Conservation (phyloP, 2,888 invertebrate genomes). For the Corbicula japonica region DNA sequence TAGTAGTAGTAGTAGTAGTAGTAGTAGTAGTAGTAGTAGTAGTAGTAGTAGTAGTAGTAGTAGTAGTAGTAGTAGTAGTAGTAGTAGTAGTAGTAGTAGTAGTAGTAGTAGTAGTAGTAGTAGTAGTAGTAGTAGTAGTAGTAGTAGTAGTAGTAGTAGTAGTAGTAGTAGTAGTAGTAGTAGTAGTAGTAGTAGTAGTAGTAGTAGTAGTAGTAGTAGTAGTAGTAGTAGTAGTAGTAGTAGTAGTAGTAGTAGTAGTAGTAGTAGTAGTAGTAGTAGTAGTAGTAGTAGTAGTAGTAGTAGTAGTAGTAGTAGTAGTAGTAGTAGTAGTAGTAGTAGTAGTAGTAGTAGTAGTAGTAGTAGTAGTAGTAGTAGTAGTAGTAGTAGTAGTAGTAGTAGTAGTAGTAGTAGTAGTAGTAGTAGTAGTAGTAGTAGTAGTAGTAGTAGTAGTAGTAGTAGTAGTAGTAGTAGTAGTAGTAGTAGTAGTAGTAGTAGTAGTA, state of each 20-base stretch:
- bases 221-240: slow-evolving; percentile 18
- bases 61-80: slow-evolving; percentile 20
- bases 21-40: slow-evolving; percentile 20
- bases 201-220: slow-evolving; percentile 22
- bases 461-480: slow-evolving; percentile 20
- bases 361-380: slow-evolving; percentile 20
- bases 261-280: slow-evolving; percentile 22
- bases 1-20: slow-evolving; percentile 16
- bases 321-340: slow-evolving; percentile 12
- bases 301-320: slow-evolving; percentile 18
- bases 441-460: slow-evolving; percentile 20
- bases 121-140: slow-evolving; percentile 14
- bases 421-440: slow-evolving; percentile 22
- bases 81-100: slow-evolving; percentile 14
- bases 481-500: slow-evolving; percentile 22
- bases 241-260: slow-evolving; percentile 22
- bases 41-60: slow-evolving; percentile 16
- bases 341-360: slow-evolving; percentile 12
- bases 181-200: slow-evolving; percentile 22
- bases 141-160: slow-evolving; percentile 22
- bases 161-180: slow-evolving; percentile 22
- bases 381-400: slow-evolving; percentile 20
- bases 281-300: slow-evolving; percentile 20
- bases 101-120: slow-evolving; percentile 20
- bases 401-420: slow-evolving; percentile 22